Evolutionary conservation across 2,888 invertebrate species (phyloP), one percentile per base, ranked within the genome.

Genomic region (Sturmia bella): DNA sequence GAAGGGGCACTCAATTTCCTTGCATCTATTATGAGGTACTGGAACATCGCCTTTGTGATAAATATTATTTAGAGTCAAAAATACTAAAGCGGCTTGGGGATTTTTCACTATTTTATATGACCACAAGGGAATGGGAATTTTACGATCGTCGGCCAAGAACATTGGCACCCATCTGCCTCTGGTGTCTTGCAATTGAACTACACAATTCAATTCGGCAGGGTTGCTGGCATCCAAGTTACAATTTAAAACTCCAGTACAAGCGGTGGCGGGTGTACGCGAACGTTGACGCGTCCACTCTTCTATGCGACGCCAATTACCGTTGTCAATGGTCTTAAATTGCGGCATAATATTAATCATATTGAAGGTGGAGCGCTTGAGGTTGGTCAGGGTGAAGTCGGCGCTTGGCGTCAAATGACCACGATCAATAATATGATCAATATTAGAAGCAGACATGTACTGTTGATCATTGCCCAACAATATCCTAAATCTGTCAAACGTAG

Each of bases 321-420:
- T 91, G 84, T 93, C 93, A 84, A 93, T 92, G 0, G 89, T 89
- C 83, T 91, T 90, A 92, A 92, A 92, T 81, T 92, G 92, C 0
- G 92, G 92, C 0, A 91, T 91, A 0, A 88, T 90, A 85, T 92
- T 92, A 2, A 92, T 87, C 84, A 91, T 92, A 73, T 91, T 91
- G 86, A 91, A 92, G 0, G 92, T 92, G 0, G 91, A 89, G n/a
- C 86, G 85, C 78, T 92, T 92, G 69, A 92, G 89, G 1, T 87
- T 83, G 1, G 86, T 89, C 82, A 89, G 91, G 19, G 91, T 87
- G 80, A 91, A 91, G 86, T 92, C 92, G 0, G 88, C 89, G 79
- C 90, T 91, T 0, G 92, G 91, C 0, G 90, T 87, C 37, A 92
- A 84, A 85, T 92, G 92, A 17, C 92, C 92, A 17, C 91, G 87